phyloP scores from a whole-genome alignment of 2,113 vertebrate genomes.

The Pundamilia nyererei region DNA sequence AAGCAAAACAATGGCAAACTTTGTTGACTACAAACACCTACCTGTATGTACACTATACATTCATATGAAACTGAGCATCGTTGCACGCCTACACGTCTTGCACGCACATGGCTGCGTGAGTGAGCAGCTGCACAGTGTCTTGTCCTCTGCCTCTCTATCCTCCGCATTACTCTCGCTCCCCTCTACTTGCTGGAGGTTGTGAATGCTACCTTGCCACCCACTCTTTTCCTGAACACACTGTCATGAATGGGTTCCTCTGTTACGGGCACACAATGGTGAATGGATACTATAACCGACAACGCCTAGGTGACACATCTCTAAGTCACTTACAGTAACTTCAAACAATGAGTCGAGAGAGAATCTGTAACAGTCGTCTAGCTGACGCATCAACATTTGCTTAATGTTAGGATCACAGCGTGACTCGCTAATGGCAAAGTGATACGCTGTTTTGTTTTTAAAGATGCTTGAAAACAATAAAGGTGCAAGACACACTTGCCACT shows the following conservation, averaged over 20 bases:
- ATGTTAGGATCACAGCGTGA: neutral
- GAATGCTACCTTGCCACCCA: conserved; percentile 27
- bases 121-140: conserved; percentile 18
- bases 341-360: conserved; percentile 13
- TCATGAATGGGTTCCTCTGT: conserved; percentile 47
- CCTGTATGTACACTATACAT: neutral
- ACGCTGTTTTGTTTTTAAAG: neutral
- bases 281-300: conserved; percentile 51
- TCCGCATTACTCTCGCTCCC: neutral
- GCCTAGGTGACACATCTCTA: conserved; percentile 54
- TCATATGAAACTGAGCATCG: neutral
- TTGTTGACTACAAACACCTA: neutral
- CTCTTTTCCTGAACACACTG: neutral
- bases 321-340: conserved; percentile 22
- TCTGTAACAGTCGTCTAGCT: conserved; percentile 1
- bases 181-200: neutral
- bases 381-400: neutral
- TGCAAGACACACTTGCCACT: neutral
- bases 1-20: neutral
- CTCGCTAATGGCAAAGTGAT: conserved; percentile 17
- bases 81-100: conserved; percentile 22
- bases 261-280: conserved; percentile 35
- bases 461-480: neutral
- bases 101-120: neutral
- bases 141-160: neutral